Base-by-base conservation (phyloP, 2,113 vertebrate species). In the Athene noctua region DNA sequence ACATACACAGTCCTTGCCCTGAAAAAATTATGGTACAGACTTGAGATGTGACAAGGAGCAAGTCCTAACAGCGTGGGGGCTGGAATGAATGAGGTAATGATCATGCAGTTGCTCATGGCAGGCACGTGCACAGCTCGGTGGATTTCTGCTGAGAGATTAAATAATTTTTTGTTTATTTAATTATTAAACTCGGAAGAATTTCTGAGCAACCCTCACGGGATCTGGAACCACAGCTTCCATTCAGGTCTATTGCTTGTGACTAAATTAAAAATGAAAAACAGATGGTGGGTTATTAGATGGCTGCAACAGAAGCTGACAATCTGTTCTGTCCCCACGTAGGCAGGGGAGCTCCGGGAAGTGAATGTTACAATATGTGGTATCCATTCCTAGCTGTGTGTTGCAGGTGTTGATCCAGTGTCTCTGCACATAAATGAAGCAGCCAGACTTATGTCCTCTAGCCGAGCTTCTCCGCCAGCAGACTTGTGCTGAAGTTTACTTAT, bases 31-130 rank as follows among this genome's bases (percentile, higher is more conserved):
- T 22, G 67, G 72, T 65, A 30, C 65, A 91, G 94, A 5, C 86
- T 90, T 65, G 52, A 79, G 91, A 71, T 80, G 92, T 91, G 97
- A 97, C 94, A 92, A 73, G 70, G 67, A 95, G 34, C 94, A 94
- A 94, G 95, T 57, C 84, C 66, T 4, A 65, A 87, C 92, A 94
- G 77, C 6, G 0, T 2, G 0, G 72, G 72, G 80, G 78, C 49
- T 58, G 94, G 58, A 89, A 85, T 0, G n/a, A 51, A n/a, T 85
- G 94, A 95, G 92, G 92, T 62, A 89, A 82, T 47, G 81, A 88
- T 71, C 7, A 5, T 10, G 47, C 54, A 13, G 80, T 70, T 61
- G 82, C 63, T 94, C 62, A 70, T 40, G 86, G 63, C 82, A 85
- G 91, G 89, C 92, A 91, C 58, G 70, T 66, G 96, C 84, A 7